Evolutionary conservation across 2,888 invertebrate species (phyloP).

Genomic region (Eledona agricola): DNA sequence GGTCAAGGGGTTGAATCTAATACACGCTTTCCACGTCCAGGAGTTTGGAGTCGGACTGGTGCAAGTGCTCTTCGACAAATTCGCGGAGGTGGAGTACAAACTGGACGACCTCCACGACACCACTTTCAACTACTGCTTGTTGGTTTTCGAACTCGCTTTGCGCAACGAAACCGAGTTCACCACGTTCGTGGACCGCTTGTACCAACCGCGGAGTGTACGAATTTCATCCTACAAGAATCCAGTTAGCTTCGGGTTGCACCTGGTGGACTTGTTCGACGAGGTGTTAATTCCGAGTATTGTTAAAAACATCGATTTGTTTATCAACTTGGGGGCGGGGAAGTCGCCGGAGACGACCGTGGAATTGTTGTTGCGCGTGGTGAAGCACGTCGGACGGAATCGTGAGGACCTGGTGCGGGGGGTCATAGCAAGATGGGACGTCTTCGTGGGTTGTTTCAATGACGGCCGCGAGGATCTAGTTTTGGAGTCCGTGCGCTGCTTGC

Average conservation of each 20-base stretch:
- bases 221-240: conserved; percentile 44
- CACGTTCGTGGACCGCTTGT: conserved; percentile 45
- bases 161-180: conserved; percentile 42
- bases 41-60: conserved; percentile 30
- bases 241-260: conserved; percentile 49
- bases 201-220: conserved; percentile 41
- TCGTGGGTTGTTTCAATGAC: conserved; percentile 45
- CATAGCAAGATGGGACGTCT: conserved; percentile 46
- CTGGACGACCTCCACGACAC: conserved; percentile 44
- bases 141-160: conserved; percentile 48
- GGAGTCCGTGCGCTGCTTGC: conserved; percentile 44
- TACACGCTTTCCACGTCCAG: conserved; percentile 38
- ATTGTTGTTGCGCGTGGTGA: no score
- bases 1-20: conserved; percentile 49
- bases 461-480: conserved; percentile 41
- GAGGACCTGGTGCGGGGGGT: no score
- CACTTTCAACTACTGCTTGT: conserved; percentile 39
- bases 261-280: conserved; percentile 51
- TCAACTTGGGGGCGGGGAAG: no score
- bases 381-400: no score
- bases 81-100: conserved; percentile 38
- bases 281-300: conserved; percentile 45
- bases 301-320: no score
- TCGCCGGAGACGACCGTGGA: no score
- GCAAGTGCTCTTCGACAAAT: conserved; percentile 39